Conservation (phyloP, 2,113 vertebrate genomes). For the Mormoops blainvillei region DNA sequence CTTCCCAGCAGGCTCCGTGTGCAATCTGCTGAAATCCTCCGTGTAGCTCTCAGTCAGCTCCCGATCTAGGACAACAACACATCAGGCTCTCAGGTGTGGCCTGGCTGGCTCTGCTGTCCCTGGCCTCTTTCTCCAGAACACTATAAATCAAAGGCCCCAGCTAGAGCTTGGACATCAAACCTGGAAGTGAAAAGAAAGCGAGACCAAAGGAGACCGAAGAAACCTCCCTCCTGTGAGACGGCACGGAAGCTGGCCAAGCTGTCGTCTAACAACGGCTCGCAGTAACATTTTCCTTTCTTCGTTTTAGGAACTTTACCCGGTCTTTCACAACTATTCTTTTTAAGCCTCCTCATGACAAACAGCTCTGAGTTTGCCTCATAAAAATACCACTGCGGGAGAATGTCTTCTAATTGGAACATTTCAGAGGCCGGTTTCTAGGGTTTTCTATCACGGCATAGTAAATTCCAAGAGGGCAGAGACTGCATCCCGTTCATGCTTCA, state of each 20-base stretch:
- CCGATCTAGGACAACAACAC: background rate
- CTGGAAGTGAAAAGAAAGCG: background rate
- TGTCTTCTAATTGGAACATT: background rate
- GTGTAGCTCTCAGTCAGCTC: background rate
- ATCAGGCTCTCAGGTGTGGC: background rate
- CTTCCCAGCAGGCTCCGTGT: background rate
- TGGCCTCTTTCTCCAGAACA: slow-evolving; percentile 14
- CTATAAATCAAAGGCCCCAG: slow-evolving; percentile 27
- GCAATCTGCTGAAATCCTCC: background rate
- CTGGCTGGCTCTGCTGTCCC: slow-evolving; percentile 1
- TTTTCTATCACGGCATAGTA: background rate
- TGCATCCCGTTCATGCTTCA: background rate
- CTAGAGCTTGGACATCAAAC: background rate
- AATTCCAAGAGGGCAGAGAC: background rate
- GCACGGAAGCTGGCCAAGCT: background rate
- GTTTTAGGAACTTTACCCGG: background rate
- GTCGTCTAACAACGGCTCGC: background rate
- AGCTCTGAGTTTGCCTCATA: background rate
- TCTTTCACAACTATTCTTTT: background rate
- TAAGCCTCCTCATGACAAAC: background rate
- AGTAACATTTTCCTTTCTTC: background rate
- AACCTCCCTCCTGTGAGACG: background rate
- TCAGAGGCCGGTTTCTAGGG: background rate
- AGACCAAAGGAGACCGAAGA: background rate
- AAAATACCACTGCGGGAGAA: background rate